Evolutionary conservation across 2,888 invertebrate species (phyloP).

Genomic region (Drosophila longiperda): DNA sequence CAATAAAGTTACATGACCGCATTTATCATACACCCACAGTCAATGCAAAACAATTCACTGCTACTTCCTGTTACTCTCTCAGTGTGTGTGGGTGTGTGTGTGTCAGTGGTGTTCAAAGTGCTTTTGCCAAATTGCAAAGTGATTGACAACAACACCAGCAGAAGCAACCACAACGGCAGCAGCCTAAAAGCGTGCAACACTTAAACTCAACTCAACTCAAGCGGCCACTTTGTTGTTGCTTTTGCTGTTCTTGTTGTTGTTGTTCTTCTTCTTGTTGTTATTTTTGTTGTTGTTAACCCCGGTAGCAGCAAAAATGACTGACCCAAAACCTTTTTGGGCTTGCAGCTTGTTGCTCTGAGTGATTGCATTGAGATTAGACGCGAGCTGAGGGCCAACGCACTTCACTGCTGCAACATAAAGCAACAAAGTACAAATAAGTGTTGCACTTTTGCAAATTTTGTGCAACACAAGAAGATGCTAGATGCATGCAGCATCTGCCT

Average conservation of each 20-base stretch:
- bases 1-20: conserved; percentile 67
- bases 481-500: conserved; percentile 6
- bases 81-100: conserved; percentile 17
- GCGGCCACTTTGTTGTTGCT: conserved; percentile 69
- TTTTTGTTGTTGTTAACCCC: conserved; percentile 40
- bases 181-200: conserved; percentile 72
- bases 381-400: conserved; percentile 40
- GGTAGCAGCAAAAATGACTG: conserved; percentile 7
- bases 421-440: conserved; percentile 62
- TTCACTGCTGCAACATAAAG: conserved; percentile 25
- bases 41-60: conserved; percentile 31
- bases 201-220: conserved; percentile 63
- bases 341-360: conserved; percentile 66
- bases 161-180: conserved; percentile 16
- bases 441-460: conserved; percentile 64
- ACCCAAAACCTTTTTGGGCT: conserved; percentile 28
- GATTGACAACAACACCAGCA: conserved; percentile 69
- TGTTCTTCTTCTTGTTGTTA: conserved; percentile 36
- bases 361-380: conserved; percentile 78
- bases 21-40: conserved; percentile 63
- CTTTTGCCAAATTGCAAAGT: conserved; percentile 79
- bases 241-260: conserved; percentile 44
- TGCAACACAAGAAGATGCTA: conserved; percentile 29
- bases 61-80: conserved; percentile 27
- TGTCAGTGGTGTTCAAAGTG: conserved; percentile 53